Conservation (phyloP, 92 coral and sea anemone genomes). For the Hydrozoanthus gracilis region DNA sequence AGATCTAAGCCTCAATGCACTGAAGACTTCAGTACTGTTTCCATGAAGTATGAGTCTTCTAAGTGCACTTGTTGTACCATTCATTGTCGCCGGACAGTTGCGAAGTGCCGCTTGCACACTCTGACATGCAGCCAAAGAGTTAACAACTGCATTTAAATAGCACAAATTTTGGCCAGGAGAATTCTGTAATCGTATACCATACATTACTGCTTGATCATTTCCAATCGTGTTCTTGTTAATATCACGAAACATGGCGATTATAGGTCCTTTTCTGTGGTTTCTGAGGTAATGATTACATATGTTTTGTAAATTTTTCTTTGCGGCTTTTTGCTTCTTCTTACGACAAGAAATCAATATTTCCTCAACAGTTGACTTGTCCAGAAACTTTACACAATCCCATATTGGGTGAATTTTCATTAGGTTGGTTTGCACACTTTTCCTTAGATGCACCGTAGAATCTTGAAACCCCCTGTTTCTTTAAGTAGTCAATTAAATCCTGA, state of each 20-base stretch:
- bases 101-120: conserved; percentile 8
- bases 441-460: not conserved
- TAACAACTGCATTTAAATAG: conserved; percentile 20
- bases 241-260: conserved; percentile 19
- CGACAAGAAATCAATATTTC: conserved; percentile 11
- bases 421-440: conserved; percentile 6
- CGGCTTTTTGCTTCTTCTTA: conserved; percentile 15
- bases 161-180: conserved; percentile 19
- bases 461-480: conserved; percentile 8
- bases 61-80: conserved; percentile 5
- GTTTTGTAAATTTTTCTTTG: conserved; percentile 13
- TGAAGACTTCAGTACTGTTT: conserved; percentile 4
- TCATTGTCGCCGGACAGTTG: conserved; percentile 7
- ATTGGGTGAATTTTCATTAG: not conserved
- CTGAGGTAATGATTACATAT: conserved; percentile 6
- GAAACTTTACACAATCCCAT: conserved; percentile 28
- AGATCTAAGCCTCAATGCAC: conserved; percentile 6
- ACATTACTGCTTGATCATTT: conserved; percentile 4
- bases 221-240: conserved; percentile 7
- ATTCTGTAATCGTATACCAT: conserved; percentile 3
- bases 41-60: conserved; percentile 1
- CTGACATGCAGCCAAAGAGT: conserved; percentile 2
- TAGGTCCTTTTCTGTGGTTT: conserved; percentile 27
- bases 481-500: not conserved
- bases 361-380: conserved; percentile 23